Evolutionary conservation across 2,888 invertebrate species (phyloP).

Genomic region (Drosophila greeni): DNA sequence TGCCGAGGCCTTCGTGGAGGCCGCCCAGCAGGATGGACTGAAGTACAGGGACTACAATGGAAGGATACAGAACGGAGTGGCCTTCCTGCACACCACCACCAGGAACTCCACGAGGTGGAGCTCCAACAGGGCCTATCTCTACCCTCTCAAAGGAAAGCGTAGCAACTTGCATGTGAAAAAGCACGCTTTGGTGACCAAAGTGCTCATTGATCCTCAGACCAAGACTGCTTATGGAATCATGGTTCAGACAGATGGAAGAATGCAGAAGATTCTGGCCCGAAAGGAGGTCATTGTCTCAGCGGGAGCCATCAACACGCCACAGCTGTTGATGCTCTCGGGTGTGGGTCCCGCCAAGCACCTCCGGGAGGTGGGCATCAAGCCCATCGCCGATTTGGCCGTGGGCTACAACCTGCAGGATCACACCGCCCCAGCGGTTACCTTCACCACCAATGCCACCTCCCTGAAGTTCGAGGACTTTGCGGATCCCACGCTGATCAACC

Average conservation of each 20-base stretch:
- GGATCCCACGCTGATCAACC: conserved; percentile 70
- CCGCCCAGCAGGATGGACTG: conserved; percentile 83
- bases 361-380: conserved; percentile 80
- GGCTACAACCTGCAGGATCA: conserved; percentile 84
- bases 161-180: conserved; percentile 82
- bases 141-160: conserved; percentile 80
- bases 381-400: conserved; percentile 82
- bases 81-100: conserved; percentile 82
- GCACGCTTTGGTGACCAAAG: conserved; percentile 80
- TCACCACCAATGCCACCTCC: conserved; percentile 80
- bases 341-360: conserved; percentile 83
- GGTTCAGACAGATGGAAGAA: conserved; percentile 78
- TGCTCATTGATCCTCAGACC: conserved; percentile 80
- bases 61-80: conserved; percentile 82
- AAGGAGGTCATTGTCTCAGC: conserved; percentile 87
- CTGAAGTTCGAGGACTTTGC: conserved; percentile 77
- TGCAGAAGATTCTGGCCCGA: conserved; percentile 80
- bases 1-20: conserved; percentile 83
- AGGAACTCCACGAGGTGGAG: conserved; percentile 82
- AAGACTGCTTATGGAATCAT: conserved; percentile 81
- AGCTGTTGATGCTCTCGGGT: conserved; percentile 89
- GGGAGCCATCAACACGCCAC: conserved; percentile 89
- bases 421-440: conserved; percentile 84
- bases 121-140: conserved; percentile 82
- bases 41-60: conserved; percentile 85